Percentiles rank a stretch among this genome's conserved stretches.
These are phyloP conservation scores for Callionymus lyra DNA, from an alignment of 2,113 vertebrate species.

Conservation along the genomic window DNA sequence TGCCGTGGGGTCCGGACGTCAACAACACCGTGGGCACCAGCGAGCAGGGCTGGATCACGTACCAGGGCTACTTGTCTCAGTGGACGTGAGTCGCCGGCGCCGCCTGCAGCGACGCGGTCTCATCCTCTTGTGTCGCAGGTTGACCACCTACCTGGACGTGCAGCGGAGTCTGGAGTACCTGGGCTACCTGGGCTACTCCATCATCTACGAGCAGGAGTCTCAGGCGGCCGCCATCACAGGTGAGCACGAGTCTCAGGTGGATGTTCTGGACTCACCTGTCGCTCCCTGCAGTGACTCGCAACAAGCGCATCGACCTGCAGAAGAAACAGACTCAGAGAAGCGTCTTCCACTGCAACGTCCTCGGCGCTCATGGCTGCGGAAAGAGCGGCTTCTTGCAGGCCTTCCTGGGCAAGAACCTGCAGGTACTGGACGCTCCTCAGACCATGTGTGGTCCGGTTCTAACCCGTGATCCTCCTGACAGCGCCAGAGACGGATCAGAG, in stretches of 20 bases:
- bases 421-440: constrained; percentile 47
- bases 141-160: constrained; percentile 93
- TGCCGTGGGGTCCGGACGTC: constrained; percentile 97
- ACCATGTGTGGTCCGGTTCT: neutral
- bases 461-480: constrained; percentile 21
- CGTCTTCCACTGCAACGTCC: constrained; percentile 90
- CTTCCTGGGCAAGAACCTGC: constrained; percentile 83
- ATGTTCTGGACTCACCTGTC: neutral
- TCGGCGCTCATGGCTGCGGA: constrained; percentile 81
- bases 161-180: constrained; percentile 94
- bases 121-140: constrained; percentile 46
- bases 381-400: constrained; percentile 90
- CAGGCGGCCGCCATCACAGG: constrained; percentile 91
- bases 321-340: constrained; percentile 97
- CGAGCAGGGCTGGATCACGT: constrained; percentile 95
- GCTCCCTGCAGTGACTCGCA: constrained; percentile 78
- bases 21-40: constrained; percentile 95
- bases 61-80: constrained; percentile 97
- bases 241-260: constrained; percentile 21
- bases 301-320: constrained; percentile 96
- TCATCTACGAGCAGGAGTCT: constrained; percentile 93
- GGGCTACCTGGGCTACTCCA: constrained; percentile 93
- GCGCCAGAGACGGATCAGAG: constrained; percentile 71
- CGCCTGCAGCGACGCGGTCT: neutral
- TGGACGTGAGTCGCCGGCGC: constrained; percentile 81